These are phyloP conservation scores for Ectemnius lituratus DNA, from an alignment of 2,888 invertebrate genomes.

Conservation along the genomic window DNA sequence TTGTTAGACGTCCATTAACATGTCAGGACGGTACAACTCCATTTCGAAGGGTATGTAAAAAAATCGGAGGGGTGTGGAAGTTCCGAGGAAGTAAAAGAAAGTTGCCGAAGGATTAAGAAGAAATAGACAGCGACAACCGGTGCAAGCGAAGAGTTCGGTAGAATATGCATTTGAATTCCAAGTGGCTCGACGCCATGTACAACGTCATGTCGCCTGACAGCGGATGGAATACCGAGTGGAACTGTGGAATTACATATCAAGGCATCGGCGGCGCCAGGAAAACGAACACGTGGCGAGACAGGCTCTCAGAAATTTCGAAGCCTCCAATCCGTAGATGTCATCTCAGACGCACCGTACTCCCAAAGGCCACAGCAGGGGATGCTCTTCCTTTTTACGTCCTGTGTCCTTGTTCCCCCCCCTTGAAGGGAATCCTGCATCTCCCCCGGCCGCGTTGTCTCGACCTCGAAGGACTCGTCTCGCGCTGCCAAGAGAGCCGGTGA, in stretches of 20 bases:
- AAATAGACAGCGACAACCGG: constrained; percentile 33
- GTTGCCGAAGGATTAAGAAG: constrained; percentile 2
- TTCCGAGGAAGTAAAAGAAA: not conserved
- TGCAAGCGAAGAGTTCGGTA: constrained; percentile 8
- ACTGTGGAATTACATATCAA: constrained; percentile 59
- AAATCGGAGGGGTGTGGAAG: not conserved
- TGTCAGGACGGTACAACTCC: not conserved
- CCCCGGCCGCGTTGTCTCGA: not conserved
- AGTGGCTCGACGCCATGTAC: constrained; percentile 40
- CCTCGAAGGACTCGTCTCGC: constrained; percentile 36
- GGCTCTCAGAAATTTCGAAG: constrained; percentile 55
- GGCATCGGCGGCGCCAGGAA: constrained; percentile 67
- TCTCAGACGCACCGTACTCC: constrained; percentile 41
- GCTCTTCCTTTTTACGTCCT: constrained; percentile 48
- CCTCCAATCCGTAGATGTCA: constrained; percentile 44
- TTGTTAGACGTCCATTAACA: no score
- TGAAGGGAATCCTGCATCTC: constrained; percentile 10
- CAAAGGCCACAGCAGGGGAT: constrained; percentile 51
- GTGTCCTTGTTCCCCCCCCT: constrained; percentile 24
- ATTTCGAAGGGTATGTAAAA: not conserved
- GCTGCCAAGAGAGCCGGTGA: constrained; percentile 48
- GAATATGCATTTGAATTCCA: constrained; percentile 29
- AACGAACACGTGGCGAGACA: constrained; percentile 39
- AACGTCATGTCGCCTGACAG: constrained; percentile 46
- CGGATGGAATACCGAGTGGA: constrained; percentile 52